Conservation (phyloP, 2,797 vertebrate genomes). For the Acipenser oxyrinchus region DNA sequence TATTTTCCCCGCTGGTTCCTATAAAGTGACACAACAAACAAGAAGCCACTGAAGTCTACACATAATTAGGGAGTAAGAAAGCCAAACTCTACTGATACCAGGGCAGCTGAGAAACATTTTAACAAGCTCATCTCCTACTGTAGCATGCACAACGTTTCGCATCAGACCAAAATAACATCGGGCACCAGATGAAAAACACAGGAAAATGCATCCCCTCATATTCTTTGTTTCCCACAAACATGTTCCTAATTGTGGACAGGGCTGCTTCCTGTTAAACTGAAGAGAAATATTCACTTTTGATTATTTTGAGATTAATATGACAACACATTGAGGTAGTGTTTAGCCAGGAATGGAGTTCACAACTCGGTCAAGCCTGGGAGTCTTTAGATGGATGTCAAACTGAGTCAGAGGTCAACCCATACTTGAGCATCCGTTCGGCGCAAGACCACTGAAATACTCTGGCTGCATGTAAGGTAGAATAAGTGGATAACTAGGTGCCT, state of each 20-base stretch:
- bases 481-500: constrained; percentile 30
- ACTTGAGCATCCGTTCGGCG: constrained; percentile 31
- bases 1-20: not conserved
- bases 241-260: constrained; percentile 57
- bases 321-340: constrained; percentile 28
- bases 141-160: constrained; percentile 22
- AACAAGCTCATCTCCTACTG: constrained; percentile 29
- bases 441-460: constrained; percentile 26
- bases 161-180: constrained; percentile 51
- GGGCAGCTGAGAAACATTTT: constrained; percentile 44
- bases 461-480: constrained; percentile 22
- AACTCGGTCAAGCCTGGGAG: constrained; percentile 18
- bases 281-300: constrained; percentile 41
- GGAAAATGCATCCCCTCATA: constrained; percentile 40
- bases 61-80: constrained; percentile 1
- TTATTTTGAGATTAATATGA: constrained; percentile 47
- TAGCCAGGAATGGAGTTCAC: constrained; percentile 20
- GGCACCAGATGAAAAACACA: constrained; percentile 49
- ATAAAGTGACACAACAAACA: not conserved
- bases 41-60: not conserved
- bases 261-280: constrained; percentile 37
- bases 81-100: not conserved
- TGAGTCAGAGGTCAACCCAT: constrained; percentile 12
- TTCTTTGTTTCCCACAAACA: constrained; percentile 49
- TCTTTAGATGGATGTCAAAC: constrained; percentile 19